Percentiles rank a stretch among this genome's conserved stretches.
Conservation (phyloP, 2,113 vertebrate genomes). For the Seriola dumerili region DNA sequence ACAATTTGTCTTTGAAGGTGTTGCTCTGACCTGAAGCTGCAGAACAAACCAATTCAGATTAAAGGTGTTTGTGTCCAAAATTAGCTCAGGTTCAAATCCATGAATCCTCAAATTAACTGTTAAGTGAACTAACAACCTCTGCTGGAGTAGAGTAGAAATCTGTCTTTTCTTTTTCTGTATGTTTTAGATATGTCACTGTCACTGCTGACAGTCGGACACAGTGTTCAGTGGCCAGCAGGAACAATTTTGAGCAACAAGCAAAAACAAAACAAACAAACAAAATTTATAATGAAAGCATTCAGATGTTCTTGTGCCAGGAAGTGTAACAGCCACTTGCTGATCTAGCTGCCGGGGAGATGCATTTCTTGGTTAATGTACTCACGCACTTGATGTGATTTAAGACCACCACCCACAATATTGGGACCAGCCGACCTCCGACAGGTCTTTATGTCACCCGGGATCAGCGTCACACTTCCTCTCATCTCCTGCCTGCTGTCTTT, state of each 20-base stretch:
- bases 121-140: too few relatives aligned
- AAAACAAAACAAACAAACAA: neutral
- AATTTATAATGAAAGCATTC: neutral
- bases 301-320: neutral
- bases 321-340: neutral
- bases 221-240: neutral
- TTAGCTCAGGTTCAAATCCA: neutral
- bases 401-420: neutral
- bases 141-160: neutral
- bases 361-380: neutral
- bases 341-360: neutral
- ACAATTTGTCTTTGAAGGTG: neutral
- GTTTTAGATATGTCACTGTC: neutral
- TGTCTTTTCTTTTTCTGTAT: too few relatives aligned
- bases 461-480: conserved; percentile 23
- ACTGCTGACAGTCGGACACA: neutral
- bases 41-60: neutral
- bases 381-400: neutral
- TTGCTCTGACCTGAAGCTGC: neutral
- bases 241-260: neutral
- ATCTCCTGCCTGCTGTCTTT: neutral
- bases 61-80: neutral
- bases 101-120: too few relatives aligned
- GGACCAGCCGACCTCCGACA: neutral
- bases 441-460: conserved; percentile 20